Conservation (phyloP, 2,888 invertebrate genomes). For the Invenusta paracnida region DNA sequence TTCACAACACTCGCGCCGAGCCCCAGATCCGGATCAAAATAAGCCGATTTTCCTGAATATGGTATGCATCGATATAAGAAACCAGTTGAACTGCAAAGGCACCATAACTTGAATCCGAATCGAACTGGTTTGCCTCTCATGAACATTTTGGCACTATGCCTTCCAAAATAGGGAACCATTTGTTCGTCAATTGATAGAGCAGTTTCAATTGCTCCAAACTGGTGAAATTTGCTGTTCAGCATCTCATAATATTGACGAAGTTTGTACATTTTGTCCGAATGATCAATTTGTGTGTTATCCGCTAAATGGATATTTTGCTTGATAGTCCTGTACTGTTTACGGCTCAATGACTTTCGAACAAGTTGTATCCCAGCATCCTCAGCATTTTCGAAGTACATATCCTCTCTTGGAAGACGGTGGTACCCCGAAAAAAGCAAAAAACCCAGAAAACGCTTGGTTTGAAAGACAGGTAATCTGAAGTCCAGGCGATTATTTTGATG, state of each 20-base stretch:
- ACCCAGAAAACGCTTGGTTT: background rate
- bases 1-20: background rate
- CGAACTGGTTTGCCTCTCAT: slow-evolving; percentile 48
- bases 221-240: slow-evolving; percentile 42
- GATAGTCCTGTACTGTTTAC: background rate
- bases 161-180: slow-evolving; percentile 57
- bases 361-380: background rate
- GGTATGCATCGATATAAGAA: background rate
- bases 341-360: background rate
- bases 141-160: slow-evolving; percentile 47
- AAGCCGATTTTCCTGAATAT: background rate
- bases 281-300: slow-evolving; percentile 35
- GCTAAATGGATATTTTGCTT: slow-evolving; percentile 42
- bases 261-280: slow-evolving; percentile 45
- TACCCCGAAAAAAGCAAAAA: background rate
- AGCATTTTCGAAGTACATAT: background rate
- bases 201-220: slow-evolving; percentile 27
- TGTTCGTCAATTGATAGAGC: slow-evolving; percentile 50
- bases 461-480: background rate
- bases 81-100: slow-evolving; percentile 36
- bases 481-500: slow-evolving; percentile 1
- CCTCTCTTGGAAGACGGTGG: background rate
- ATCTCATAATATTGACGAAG: slow-evolving; percentile 40
- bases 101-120: slow-evolving; percentile 48
- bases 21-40: background rate